A percentile compares a stretch with the other conserved stretches of the same genome.
phyloP scores from a whole-genome alignment of 2,797 vertebrate genomes.

The Tadarida brasiliensis region DNA sequence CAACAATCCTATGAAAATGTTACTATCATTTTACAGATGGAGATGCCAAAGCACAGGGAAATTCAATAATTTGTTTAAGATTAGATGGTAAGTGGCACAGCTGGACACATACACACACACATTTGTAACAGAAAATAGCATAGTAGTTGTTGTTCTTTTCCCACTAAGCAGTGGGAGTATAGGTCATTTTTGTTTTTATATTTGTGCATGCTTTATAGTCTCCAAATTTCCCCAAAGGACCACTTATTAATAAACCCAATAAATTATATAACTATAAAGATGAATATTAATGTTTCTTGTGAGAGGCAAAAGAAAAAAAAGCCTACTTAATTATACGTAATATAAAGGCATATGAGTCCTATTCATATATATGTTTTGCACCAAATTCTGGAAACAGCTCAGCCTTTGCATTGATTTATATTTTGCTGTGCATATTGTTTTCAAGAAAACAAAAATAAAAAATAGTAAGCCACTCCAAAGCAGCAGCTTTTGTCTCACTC shows the following conservation, averaged over 20 bases:
- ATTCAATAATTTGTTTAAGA: neutral
- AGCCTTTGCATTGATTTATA: neutral
- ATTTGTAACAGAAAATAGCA: neutral
- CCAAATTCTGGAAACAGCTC: neutral
- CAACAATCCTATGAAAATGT: neutral
- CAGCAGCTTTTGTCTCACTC: conserved; percentile 4
- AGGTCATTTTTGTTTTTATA: conserved; percentile 5
- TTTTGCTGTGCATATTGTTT: conserved; percentile 19
- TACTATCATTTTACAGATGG: neutral
- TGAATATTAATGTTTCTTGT: conserved; percentile 43
- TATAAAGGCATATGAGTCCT: neutral
- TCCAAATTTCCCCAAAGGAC: neutral
- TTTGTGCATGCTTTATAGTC: neutral
- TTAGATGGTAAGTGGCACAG: neutral
- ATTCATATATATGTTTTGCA: neutral
- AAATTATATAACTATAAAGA: neutral
- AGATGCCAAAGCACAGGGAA: neutral
- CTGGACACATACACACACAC: neutral
- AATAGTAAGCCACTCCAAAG: neutral
- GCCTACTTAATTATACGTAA: neutral
- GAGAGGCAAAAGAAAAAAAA: neutral
- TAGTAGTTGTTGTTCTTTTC: neutral
- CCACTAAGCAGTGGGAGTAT: neutral
- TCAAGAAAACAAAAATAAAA: conserved; percentile 16
- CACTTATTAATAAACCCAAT: conserved; percentile 35